Conservation (phyloP, 2,113 vertebrate species). For the Corythoichthys intestinalis region DNA sequence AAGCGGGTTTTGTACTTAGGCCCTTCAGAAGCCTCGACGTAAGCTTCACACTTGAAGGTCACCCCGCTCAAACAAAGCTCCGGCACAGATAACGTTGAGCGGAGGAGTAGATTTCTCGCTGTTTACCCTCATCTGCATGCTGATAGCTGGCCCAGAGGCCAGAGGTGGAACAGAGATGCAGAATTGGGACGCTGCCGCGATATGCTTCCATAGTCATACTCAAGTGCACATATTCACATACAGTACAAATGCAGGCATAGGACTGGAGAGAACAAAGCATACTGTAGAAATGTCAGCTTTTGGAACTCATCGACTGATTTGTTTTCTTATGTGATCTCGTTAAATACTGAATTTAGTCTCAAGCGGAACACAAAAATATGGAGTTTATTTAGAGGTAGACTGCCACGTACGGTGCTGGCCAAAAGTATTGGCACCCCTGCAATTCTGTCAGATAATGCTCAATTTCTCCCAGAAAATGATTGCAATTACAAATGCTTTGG, state of each 20-base stretch:
- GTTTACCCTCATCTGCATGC: conserved; percentile 44
- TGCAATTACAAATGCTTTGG: too few relatives aligned
- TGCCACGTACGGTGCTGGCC: too few relatives aligned
- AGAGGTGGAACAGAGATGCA: conserved; percentile 25
- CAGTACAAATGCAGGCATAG: conserved; percentile 7
- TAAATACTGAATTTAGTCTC: not conserved
- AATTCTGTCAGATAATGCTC: too few relatives aligned
- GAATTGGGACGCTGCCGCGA: conserved; percentile 36
- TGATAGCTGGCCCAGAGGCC: conserved; percentile 40
- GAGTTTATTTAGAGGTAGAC: not conserved
- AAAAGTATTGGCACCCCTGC: too few relatives aligned
- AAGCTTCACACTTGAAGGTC: conserved; percentile 48
- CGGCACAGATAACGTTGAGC: conserved; percentile 35
- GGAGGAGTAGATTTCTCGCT: conserved; percentile 45
- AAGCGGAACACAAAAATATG: not conserved
- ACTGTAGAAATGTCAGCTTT: conserved; percentile 24
- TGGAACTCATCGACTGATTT: conserved; percentile 1
- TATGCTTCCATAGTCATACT: conserved; percentile 18
- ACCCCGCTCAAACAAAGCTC: conserved; percentile 37
- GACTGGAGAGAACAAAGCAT: conserved; percentile 7
- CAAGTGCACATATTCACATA: conserved; percentile 25
- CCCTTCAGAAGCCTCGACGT: conserved; percentile 41
- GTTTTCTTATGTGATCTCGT: conserved; percentile 4
- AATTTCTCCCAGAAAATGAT: too few relatives aligned
- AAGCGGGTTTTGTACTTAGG: conserved; percentile 44